These are phyloP conservation scores for Pycnomerus fuliginosus DNA, from an alignment of 2,888 invertebrate genomes.

Conservation along the genomic window DNA sequence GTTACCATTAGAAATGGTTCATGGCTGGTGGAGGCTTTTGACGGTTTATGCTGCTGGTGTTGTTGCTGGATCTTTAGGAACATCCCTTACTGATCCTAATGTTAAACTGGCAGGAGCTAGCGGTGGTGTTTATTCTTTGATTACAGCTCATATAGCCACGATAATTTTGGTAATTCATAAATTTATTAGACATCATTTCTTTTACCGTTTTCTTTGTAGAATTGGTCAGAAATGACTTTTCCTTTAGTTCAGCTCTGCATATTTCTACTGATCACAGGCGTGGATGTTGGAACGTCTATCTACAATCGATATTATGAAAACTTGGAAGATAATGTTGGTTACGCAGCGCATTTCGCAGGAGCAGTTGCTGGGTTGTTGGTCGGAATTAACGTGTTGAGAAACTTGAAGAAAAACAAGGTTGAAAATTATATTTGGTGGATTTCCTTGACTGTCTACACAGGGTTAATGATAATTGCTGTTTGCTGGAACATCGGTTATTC, in stretches of 20 bases:
- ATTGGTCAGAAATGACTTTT: slow-evolving; percentile 93
- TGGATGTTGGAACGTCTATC: slow-evolving; percentile 85
- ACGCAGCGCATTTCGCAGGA: slow-evolving; percentile 72
- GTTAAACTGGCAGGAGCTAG: slow-evolving; percentile 87
- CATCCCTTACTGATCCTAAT: slow-evolving; percentile 72
- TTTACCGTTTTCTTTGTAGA: slow-evolving; percentile 60
- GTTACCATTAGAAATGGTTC: slow-evolving; percentile 92
- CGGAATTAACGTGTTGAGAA: slow-evolving; percentile 62
- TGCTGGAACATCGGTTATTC: slow-evolving; percentile 28
- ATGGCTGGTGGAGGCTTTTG: slow-evolving; percentile 88
- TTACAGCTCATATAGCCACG: slow-evolving; percentile 89
- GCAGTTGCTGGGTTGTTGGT: slow-evolving; percentile 78
- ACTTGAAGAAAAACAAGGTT: slow-evolving; percentile 62
- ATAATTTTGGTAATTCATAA: slow-evolving; percentile 75
- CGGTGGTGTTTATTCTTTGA: slow-evolving; percentile 89
- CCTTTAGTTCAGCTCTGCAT: slow-evolving; percentile 69
- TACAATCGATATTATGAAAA: slow-evolving; percentile 71
- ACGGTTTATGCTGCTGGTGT: slow-evolving; percentile 81
- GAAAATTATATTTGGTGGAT: slow-evolving; percentile 64
- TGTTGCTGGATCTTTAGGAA: slow-evolving; percentile 77
- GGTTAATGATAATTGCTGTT: slow-evolving; percentile 58
- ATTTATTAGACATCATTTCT: too few species aligned
- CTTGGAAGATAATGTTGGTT: slow-evolving; percentile 59
- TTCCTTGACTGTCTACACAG: slow-evolving; percentile 67
- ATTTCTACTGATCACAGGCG: slow-evolving; percentile 71